Evolutionary conservation across 2,888 invertebrate genomes (phyloP).

Genomic region (Escarpia spicata): DNA sequence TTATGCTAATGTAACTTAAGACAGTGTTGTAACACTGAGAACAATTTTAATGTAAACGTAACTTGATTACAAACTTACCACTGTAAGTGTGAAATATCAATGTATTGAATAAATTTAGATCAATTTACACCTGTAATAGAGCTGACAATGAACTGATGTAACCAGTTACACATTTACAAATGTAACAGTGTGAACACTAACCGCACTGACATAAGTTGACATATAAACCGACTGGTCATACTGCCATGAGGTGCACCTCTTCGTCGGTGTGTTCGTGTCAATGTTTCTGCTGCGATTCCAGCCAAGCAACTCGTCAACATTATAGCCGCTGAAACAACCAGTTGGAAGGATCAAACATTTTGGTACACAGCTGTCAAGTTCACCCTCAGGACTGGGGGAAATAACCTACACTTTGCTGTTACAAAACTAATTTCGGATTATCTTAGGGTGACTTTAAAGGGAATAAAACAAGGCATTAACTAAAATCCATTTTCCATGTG

Average conservation of each 20-base stretch:
- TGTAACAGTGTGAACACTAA: background rate
- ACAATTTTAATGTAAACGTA: background rate
- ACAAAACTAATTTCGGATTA: too few species aligned
- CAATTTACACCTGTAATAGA: background rate
- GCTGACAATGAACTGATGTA: background rate
- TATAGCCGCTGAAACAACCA: background rate
- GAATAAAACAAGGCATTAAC: too few species aligned
- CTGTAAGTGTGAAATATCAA: background rate
- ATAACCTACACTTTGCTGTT: too few species aligned
- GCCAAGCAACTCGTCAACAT: background rate
- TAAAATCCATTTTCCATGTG: too few species aligned
- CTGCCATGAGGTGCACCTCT: background rate
- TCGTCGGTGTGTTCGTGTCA: background rate
- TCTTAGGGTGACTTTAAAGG: too few species aligned
- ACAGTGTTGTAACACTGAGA: background rate
- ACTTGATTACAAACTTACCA: background rate
- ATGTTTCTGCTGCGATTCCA: background rate
- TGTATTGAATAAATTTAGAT: too few species aligned
- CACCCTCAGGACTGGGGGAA: too few species aligned
- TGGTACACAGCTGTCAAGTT: too few species aligned
- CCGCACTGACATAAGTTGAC: slow-evolving; percentile 21
- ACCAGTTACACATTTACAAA: background rate
- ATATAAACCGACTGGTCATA: slow-evolving; percentile 26
- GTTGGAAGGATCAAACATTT: background rate
- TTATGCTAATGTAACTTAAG: too few species aligned